Evolutionary conservation across 53 echinoderm and acorn worm species (phyloP).

Genomic region (Echinarachnius parma): DNA sequence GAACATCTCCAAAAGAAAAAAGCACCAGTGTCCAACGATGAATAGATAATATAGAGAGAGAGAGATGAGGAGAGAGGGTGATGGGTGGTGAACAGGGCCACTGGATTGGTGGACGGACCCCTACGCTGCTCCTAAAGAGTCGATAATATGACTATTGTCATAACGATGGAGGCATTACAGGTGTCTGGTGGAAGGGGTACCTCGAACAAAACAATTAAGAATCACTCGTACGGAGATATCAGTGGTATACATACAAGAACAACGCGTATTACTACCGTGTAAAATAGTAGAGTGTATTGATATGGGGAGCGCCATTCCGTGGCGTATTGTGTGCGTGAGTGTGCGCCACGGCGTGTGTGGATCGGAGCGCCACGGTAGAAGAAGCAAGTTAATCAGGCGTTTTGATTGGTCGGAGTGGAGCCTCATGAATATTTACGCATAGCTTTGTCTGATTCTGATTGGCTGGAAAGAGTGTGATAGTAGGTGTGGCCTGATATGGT

Average conservation of each 20-base stretch:
- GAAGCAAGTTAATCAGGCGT: slow-evolving; percentile 10
- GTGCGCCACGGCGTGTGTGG: background rate
- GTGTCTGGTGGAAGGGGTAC: slow-evolving; percentile 26
- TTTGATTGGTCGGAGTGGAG: slow-evolving; percentile 18
- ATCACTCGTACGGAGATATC: too few relatives aligned
- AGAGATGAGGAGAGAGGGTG: background rate
- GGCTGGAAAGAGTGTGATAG: slow-evolving; percentile 7
- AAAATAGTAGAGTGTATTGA: too few relatives aligned
- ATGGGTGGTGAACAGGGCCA: too few relatives aligned
- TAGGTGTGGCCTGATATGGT: background rate
- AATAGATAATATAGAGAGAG: slow-evolving; percentile 11
- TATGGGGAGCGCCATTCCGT: background rate
- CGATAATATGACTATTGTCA: too few relatives aligned
- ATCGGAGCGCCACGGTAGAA: background rate
- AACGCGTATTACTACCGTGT: background rate
- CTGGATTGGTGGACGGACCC: too few relatives aligned
- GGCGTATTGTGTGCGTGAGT: slow-evolving; percentile 3
- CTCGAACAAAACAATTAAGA: too few relatives aligned
- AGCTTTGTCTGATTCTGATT: slow-evolving; percentile 14
- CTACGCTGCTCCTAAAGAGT: too few relatives aligned
- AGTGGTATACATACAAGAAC: slow-evolving; percentile 11
- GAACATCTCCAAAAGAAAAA: background rate
- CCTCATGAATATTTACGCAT: slow-evolving; percentile 8
- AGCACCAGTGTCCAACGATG: background rate
- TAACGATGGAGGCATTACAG: slow-evolving; percentile 12